Evolutionary conservation across 30 jellyfish, hydroid and myxozoan genomes (phyloP).

Genomic region (Clytia hemisphaerica): DNA sequence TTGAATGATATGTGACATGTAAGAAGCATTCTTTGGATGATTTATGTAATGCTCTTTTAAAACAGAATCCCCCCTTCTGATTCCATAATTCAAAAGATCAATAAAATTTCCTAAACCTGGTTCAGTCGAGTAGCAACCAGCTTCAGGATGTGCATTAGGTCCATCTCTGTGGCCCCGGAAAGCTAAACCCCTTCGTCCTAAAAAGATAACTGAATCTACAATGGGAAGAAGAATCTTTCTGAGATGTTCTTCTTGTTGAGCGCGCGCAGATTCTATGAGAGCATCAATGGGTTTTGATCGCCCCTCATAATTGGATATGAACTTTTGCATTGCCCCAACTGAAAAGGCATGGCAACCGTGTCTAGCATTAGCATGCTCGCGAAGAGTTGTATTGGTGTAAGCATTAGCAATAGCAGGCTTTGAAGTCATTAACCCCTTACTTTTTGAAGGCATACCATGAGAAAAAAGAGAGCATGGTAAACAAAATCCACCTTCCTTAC

Average conservation of each 20-base stretch:
- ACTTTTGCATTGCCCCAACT: too few relatives aligned
- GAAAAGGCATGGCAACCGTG: too few relatives aligned
- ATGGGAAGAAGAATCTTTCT: constrained; percentile 9
- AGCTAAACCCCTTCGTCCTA: constrained; percentile 26
- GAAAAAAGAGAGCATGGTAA: background rate
- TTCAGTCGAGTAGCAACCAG: background rate
- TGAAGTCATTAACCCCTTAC: too few relatives aligned
- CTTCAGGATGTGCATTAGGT: background rate
- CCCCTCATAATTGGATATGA: too few relatives aligned
- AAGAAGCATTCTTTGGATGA: background rate
- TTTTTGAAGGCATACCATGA: background rate
- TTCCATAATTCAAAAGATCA: background rate
- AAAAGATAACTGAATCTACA: constrained; percentile 15
- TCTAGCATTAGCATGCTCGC: too few relatives aligned
- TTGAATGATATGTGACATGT: background rate
- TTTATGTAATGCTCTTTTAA: background rate
- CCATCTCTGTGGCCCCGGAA: background rate
- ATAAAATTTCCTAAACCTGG: background rate
- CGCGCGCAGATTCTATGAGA: background rate
- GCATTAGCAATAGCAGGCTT: too few relatives aligned
- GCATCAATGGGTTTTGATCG: background rate
- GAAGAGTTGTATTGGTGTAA: too few relatives aligned
- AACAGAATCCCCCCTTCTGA: too few relatives aligned
- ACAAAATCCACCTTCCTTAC: background rate
- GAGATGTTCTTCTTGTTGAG: background rate